These are phyloP conservation scores for Pelvicachromis taeniatus DNA, from an alignment of 2,113 vertebrate species.

Conservation along the genomic window DNA sequence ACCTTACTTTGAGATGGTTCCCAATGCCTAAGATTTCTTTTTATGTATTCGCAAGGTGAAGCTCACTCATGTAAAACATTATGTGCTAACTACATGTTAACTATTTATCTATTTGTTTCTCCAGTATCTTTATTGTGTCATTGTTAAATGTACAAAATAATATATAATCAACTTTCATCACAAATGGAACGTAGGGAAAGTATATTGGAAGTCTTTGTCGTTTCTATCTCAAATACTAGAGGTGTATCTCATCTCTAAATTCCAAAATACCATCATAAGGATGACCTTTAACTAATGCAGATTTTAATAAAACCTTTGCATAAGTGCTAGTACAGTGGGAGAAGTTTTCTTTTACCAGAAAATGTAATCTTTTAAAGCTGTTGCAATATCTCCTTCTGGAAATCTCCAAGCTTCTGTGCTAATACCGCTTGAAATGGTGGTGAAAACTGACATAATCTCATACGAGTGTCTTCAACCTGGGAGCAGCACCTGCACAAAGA, in stretches of 20 bases:
- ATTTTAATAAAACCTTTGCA: not conserved
- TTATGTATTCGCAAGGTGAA: not conserved
- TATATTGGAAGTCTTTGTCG: not conserved
- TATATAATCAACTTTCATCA: not conserved
- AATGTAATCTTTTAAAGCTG: not conserved
- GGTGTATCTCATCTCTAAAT: not conserved
- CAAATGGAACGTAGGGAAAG: not conserved
- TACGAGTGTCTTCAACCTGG: not conserved
- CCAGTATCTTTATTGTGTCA: not conserved
- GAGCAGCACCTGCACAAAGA: not conserved
- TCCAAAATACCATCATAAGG: not conserved
- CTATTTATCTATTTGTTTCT: not conserved
- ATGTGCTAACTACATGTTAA: not conserved
- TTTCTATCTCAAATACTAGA: not conserved
- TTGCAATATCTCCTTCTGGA: not conserved
- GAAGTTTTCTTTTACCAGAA: not conserved
- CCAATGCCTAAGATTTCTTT: not conserved
- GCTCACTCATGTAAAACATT: not conserved
- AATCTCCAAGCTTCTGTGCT: not conserved
- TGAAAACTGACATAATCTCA: not conserved
- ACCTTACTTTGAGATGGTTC: not conserved
- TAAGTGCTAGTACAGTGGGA: not conserved
- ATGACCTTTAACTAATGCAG: not conserved
- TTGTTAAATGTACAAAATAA: not conserved
- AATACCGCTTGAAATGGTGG: not conserved